phyloP scores from a whole-genome alignment of 2,888 invertebrate genomes.

The Synanthedon formicaeformis region DNA sequence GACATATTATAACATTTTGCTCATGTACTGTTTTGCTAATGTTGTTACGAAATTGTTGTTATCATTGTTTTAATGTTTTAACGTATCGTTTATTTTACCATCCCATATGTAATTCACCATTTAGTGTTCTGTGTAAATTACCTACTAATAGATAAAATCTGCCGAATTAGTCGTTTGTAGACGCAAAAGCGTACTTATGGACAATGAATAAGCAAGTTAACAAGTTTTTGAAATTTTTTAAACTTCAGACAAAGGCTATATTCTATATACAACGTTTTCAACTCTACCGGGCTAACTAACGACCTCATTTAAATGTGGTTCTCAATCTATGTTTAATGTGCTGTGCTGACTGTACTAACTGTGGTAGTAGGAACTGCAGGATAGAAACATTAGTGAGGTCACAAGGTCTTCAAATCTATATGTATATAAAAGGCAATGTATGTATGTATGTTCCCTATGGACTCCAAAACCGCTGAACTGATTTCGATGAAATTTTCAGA shows the following conservation, averaged over 20 bases:
- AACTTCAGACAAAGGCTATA: conserved; percentile 33
- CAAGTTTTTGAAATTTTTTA: conserved; percentile 52
- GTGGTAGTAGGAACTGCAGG: not conserved
- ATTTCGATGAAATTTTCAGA: too few species aligned
- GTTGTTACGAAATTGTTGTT: conserved; percentile 2
- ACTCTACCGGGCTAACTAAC: conserved; percentile 26
- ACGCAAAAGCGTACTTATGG: conserved; percentile 26
- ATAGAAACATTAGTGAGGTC: too few species aligned
- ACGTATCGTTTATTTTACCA: conserved; percentile 3
- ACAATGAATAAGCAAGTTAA: conserved; percentile 29
- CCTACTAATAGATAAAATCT: conserved; percentile 40
- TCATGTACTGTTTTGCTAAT: conserved; percentile 6
- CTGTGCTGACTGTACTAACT: conserved; percentile 4
- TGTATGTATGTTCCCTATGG: too few species aligned
- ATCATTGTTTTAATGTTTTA: conserved; percentile 7
- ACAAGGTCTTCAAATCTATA: too few species aligned
- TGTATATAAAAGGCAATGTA: too few species aligned
- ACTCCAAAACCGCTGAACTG: too few species aligned
- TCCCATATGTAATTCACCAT: conserved; percentile 28
- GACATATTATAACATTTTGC: conserved; percentile 1
- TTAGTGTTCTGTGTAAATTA: conserved; percentile 55
- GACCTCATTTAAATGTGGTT: conserved; percentile 24
- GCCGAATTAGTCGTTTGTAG: conserved; percentile 65
- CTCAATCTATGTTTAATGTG: conserved; percentile 4
- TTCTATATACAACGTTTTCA: conserved; percentile 37